Evolutionary conservation across 2,113 vertebrate species (phyloP).

Genomic region (Solea senegalensis): DNA sequence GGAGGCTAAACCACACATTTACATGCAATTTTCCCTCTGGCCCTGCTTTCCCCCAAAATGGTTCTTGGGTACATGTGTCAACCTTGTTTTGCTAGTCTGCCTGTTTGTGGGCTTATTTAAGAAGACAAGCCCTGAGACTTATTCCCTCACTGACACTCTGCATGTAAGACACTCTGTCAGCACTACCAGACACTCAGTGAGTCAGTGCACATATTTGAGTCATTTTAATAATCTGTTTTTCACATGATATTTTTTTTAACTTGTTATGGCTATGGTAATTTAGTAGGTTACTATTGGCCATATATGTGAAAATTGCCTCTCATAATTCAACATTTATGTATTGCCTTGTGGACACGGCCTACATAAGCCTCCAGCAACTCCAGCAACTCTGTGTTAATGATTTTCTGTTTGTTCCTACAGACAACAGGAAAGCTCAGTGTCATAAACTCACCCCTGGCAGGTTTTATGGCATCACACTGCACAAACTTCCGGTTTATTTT

Average conservation of each 20-base stretch:
- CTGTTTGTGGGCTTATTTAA: neutral
- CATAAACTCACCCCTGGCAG: too few relatives aligned
- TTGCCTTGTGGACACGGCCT: neutral
- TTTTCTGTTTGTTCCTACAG: neutral
- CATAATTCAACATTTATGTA: neutral
- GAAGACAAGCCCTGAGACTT: constrained; percentile 18
- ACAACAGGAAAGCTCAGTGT: neutral
- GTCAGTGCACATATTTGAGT: neutral
- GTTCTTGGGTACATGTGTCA: constrained; percentile 22
- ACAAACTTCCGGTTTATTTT: too few relatives aligned
- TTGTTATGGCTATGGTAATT: too few relatives aligned
- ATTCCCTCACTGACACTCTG: constrained; percentile 5
- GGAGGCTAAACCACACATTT: neutral
- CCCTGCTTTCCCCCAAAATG: neutral
- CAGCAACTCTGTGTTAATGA: neutral
- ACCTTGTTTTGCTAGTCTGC: neutral
- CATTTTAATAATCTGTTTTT: neutral
- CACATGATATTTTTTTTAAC: neutral
- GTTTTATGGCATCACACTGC: too few relatives aligned
- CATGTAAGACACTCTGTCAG: neutral
- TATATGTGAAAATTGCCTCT: neutral
- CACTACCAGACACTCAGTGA: neutral
- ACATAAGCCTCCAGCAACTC: neutral
- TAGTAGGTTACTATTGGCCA: neutral
- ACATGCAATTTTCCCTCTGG: neutral